phyloP scores from a whole-genome alignment of 1,140 invertebrate species.

The Pogonomyrmex barbatus region DNA sequence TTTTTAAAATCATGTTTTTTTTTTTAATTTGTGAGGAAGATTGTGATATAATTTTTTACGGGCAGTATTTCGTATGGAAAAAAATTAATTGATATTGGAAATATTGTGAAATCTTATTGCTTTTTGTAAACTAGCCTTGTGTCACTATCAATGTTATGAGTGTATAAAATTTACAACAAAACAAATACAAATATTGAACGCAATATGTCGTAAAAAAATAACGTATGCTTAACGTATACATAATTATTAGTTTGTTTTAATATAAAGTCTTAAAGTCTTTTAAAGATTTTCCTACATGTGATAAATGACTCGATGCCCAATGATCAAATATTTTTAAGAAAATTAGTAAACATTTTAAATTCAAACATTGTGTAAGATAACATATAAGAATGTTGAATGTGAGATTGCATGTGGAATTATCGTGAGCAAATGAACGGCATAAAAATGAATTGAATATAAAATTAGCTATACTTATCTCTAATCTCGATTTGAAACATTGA shows the following conservation, averaged over 20 bases:
- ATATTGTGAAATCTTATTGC: neutral
- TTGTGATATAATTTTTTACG: neutral
- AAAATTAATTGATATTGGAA: slow-evolving; percentile 18
- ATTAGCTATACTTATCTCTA: slow-evolving; percentile 33
- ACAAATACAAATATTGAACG: neutral
- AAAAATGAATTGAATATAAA: slow-evolving; percentile 39
- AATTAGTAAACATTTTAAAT: slow-evolving; percentile 6
- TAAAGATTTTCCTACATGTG: neutral
- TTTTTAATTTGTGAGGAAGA: neutral
- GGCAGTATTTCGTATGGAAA: neutral
- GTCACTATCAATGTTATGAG: neutral
- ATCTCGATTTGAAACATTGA: slow-evolving; percentile 57
- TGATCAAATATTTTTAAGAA: neutral
- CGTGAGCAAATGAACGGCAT: neutral
- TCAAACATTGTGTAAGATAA: neutral
- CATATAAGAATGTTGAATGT: neutral
- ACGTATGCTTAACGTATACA: neutral
- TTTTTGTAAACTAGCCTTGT: neutral
- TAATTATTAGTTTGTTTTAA: neutral
- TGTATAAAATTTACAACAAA: neutral
- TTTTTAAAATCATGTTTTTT: slow-evolving; percentile 12
- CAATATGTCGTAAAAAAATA: neutral
- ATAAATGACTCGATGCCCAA: neutral
- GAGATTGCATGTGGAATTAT: slow-evolving; percentile 14
- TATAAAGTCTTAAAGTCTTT: neutral